Evolutionary conservation across 2,113 vertebrate genomes (phyloP), one percentile per base, ranked within the genome.

Genomic region (Gallinago jamesoni): DNA sequence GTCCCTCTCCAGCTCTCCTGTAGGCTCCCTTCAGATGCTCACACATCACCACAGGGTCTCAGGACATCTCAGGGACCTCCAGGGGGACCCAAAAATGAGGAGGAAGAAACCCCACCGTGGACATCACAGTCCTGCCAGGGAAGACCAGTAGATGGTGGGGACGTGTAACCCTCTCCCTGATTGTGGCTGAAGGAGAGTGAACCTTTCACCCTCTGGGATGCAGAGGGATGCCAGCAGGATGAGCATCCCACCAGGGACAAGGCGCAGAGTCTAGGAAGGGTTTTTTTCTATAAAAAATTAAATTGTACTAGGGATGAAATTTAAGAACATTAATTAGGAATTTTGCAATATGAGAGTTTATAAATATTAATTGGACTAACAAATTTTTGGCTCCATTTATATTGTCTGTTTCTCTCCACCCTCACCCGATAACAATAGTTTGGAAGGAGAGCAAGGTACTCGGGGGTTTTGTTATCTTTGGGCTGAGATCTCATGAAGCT

Each of bases 351-450:
- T 43, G 55, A 31, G 39, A 9, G 22, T 84, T 63, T 53, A 57
- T 33, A 70, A 76, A 60, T 55, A 55, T 16, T 70, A 77, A 48
- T 39, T 53, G 52, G 63, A 55, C 50, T 45, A 80, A 67, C 13
- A 39, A 59, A 48, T 69, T 69, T 28, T 59, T 82, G 64, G n/a
- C n/a, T 69, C n/a, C 28, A 7, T 60, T 19, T 37, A 25, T 27
- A n/a, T 17, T 33, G 18, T 22, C 23, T 22, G 5, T 41, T 22
- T 43, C 64, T 81, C 37, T 81, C 16, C 12, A 8, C 37, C 21
- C 47, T 28, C 35, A 0, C 16, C 39, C 31, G 20, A 0, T 1
- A 31, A 19, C 0, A 73, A 30, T 22, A 21, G 7, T 7, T 16
- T 78, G 35, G 23, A 35, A 68, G 30, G 67, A 64, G 19, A 93